A percentile compares a stretch with the other conserved stretches of the same genome.
phyloP scores from a whole-genome alignment of 2,113 vertebrate species.

The cattle (Bos taurus) region DNA sequence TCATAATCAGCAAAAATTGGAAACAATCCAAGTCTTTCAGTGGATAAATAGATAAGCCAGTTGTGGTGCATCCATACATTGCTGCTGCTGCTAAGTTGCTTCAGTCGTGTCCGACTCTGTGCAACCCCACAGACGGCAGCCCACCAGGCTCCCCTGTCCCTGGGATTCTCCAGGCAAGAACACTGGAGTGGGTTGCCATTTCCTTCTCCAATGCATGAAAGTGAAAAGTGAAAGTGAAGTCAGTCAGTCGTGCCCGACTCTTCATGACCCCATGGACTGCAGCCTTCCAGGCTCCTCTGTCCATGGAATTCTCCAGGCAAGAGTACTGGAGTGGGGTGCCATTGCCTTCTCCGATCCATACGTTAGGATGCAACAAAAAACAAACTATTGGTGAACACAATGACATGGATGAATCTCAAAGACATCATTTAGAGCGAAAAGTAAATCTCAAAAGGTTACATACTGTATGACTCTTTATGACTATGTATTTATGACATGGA shows the following conservation, averaged over 20 bases:
- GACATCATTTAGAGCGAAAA: not conserved
- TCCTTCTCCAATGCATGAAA: no score
- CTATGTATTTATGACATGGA: not conserved
- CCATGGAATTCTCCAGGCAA: no score
- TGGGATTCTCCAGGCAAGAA: no score
- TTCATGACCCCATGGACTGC: no score
- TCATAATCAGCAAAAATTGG: not conserved
- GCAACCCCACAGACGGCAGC: rapidly evolving
- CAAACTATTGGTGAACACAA: not conserved
- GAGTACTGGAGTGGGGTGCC: no score
- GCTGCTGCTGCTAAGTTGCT: no score
- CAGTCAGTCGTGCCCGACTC: no score
- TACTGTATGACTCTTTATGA: not conserved
- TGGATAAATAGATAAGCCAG: not conserved
- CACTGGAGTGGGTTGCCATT: no score
- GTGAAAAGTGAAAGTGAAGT: no score
- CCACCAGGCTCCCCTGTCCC: no score
- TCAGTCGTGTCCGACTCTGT: no score
- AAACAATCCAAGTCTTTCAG: not conserved
- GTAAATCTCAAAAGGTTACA: not conserved
- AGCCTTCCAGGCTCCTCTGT: no score
- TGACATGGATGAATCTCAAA: not conserved
- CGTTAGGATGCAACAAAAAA: not conserved
- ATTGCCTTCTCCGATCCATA: not conserved
- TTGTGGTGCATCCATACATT: not conserved